phyloP scores from a whole-genome alignment of 2,888 invertebrate genomes.

The Anoplius nigerrimus region DNA sequence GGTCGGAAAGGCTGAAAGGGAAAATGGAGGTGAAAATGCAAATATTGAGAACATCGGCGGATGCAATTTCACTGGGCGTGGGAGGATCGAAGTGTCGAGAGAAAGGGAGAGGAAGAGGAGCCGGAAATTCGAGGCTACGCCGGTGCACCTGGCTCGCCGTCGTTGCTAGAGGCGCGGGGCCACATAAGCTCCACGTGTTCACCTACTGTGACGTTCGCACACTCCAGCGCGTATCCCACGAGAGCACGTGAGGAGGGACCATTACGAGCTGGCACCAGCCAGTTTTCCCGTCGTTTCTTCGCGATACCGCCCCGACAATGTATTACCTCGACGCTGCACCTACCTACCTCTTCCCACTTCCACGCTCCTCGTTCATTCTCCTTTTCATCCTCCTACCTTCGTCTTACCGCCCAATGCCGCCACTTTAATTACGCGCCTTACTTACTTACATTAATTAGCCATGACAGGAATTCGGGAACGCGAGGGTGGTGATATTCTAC shows the following conservation, averaged over 20 bases:
- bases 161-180: constrained; percentile 14
- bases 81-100: no score
- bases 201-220: constrained; percentile 68
- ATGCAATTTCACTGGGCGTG: no score
- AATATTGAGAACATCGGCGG: no score
- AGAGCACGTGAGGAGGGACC: constrained; percentile 42
- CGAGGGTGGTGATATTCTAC: constrained; percentile 35
- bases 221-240: constrained; percentile 58
- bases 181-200: constrained; percentile 45
- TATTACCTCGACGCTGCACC: no score
- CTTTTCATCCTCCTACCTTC: constrained; percentile 19
- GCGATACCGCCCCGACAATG: constrained; percentile 38
- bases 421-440: constrained; percentile 63
- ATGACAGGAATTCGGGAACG: constrained; percentile 33
- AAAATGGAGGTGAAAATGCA: no score
- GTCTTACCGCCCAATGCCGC: neutral
- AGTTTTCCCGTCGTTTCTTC: constrained; percentile 54
- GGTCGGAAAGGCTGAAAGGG: no score
- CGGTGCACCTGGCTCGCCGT: constrained; percentile 17
- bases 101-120: neutral
- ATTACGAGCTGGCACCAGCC: constrained; percentile 50
- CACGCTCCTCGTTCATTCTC: neutral
- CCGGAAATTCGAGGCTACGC: constrained; percentile 22
- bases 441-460: constrained; percentile 58
- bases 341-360: no score